Conservation (phyloP, 2,888 invertebrate species). For the Drosophila siamana region DNA sequence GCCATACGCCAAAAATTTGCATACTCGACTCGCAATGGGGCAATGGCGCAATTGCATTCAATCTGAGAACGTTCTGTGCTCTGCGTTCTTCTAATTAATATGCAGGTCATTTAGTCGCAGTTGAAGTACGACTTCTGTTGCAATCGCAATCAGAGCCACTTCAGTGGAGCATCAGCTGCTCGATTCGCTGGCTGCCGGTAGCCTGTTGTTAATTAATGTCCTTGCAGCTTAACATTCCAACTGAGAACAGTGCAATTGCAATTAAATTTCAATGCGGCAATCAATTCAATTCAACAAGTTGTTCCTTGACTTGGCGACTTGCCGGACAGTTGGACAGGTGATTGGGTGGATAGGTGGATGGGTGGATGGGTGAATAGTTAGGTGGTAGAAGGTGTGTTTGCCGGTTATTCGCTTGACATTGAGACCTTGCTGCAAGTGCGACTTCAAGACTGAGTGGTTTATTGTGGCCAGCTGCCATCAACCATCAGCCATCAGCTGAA, state of each 20-base stretch:
- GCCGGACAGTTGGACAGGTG: slow-evolving; percentile 14
- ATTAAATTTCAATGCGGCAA: slow-evolving; percentile 75
- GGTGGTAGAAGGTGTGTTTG: background rate
- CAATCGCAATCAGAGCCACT: slow-evolving; percentile 72
- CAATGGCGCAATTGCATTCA: slow-evolving; percentile 20
- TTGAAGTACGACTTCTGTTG: slow-evolving; percentile 26
- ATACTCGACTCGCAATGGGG: slow-evolving; percentile 53
- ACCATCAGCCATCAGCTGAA: slow-evolving; percentile 18
- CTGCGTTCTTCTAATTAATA: slow-evolving; percentile 64
- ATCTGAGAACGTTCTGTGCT: background rate
- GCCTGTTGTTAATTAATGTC: slow-evolving; percentile 73
- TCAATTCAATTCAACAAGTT: slow-evolving; percentile 80
- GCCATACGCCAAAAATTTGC: slow-evolving; percentile 63
- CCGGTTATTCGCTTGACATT: slow-evolving; percentile 41
- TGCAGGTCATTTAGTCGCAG: slow-evolving; percentile 59
- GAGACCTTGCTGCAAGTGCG: slow-evolving; percentile 27
- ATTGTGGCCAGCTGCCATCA: slow-evolving; percentile 16
- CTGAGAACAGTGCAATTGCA: slow-evolving; percentile 62
- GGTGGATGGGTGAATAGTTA: background rate
- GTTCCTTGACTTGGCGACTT: slow-evolving; percentile 28
- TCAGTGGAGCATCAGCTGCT: slow-evolving; percentile 55
- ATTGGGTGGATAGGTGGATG: background rate
- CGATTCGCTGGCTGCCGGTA: background rate
- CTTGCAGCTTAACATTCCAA: slow-evolving; percentile 76
- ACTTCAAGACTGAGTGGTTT: slow-evolving; percentile 16